These are phyloP conservation scores for Tricholauxania praeusta DNA, from an alignment of 2,888 invertebrate genomes.

Conservation along the genomic window DNA sequence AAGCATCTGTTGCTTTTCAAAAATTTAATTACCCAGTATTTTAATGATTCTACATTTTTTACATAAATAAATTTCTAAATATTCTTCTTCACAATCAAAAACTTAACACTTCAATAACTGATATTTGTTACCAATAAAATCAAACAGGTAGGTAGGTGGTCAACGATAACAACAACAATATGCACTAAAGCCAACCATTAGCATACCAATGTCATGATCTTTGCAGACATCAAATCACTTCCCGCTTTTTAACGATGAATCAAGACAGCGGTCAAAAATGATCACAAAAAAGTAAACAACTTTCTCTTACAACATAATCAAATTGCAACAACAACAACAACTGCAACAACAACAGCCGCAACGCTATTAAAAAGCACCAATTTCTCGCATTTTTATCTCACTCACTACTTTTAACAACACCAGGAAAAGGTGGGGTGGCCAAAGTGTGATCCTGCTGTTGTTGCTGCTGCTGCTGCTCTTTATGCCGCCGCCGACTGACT, in stretches of 20 bases:
- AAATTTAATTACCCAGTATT: too few species aligned
- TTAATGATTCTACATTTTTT: too few species aligned
- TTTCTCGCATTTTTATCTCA: neutral
- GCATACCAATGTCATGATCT: constrained; percentile 17
- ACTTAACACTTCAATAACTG: too few species aligned
- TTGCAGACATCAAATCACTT: constrained; percentile 27
- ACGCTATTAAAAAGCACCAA: too few species aligned
- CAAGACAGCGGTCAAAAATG: neutral
- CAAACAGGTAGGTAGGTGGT: neutral
- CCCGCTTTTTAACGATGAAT: constrained; percentile 23
- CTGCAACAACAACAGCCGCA: neutral
- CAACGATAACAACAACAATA: constrained; percentile 7
- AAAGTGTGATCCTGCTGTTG: constrained; percentile 9
- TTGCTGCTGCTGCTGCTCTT: too few species aligned
- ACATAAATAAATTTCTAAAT: too few species aligned
- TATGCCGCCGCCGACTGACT: neutral
- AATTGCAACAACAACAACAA: neutral
- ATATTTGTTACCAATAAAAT: too few species aligned
- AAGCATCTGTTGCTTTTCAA: too few species aligned
- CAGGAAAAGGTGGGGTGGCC: constrained; percentile 20
- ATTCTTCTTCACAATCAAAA: too few species aligned
- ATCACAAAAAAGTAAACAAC: constrained; percentile 43
- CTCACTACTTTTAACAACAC: constrained; percentile 18
- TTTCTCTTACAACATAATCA: constrained; percentile 48
- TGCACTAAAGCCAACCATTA: constrained; percentile 1